Conservation (phyloP, 1,140 invertebrate genomes). For the Drosophila azteca region DNA sequence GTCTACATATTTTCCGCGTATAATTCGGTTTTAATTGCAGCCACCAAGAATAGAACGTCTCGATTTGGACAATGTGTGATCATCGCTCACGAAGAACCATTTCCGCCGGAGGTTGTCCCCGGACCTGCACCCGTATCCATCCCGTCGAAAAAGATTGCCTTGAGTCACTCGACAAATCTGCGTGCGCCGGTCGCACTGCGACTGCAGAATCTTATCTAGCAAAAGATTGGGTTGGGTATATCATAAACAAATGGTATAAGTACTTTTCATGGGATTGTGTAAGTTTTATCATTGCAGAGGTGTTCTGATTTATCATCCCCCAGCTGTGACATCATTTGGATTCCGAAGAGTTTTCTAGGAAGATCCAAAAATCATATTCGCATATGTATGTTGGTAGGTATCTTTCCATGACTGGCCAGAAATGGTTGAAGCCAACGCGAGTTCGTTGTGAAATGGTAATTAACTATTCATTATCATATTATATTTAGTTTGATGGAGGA, state of each 20-base stretch:
- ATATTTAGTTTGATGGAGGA: slow-evolving; percentile 1
- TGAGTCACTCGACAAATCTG: slow-evolving; percentile 48
- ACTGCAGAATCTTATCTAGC: slow-evolving; percentile 44
- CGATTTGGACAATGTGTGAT: background rate
- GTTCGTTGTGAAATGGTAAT: slow-evolving; percentile 38
- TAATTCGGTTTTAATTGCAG: slow-evolving; percentile 26
- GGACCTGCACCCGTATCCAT: no score
- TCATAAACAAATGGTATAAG: slow-evolving; percentile 15
- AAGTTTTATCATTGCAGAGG: slow-evolving; percentile 29
- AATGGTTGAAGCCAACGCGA: background rate
- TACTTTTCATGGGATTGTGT: slow-evolving; percentile 5
- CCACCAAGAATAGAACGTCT: slow-evolving; percentile 30
- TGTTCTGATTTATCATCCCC: slow-evolving; percentile 25
- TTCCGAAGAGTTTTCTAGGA: slow-evolving; percentile 6
- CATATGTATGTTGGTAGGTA: background rate
- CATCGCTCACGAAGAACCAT: slow-evolving; percentile 21
- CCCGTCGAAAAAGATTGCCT: slow-evolving; percentile 21
- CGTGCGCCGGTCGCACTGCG: slow-evolving; percentile 26
- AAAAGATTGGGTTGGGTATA: slow-evolving; percentile 26
- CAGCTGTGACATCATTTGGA: slow-evolving; percentile 23
- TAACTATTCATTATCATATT: slow-evolving; percentile 42
- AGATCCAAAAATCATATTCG: slow-evolving; percentile 17
- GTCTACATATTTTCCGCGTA: no score
- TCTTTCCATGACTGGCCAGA: slow-evolving; percentile 19
- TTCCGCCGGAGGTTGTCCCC: slow-evolving; percentile 34